phyloP scores from a whole-genome alignment of 2,888 invertebrate genomes.

The Sphecodes monilicornis region DNA sequence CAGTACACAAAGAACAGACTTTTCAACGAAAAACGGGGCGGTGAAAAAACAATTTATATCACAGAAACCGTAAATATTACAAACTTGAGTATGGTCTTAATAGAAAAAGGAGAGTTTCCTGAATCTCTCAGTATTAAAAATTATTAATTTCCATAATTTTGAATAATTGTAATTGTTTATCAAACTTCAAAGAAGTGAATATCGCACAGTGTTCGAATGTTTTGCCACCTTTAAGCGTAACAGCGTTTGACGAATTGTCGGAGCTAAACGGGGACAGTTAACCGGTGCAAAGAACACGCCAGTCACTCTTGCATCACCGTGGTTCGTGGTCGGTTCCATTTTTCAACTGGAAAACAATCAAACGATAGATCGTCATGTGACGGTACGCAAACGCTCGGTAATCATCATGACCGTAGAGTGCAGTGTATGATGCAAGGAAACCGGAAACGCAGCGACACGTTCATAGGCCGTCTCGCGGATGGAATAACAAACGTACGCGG shows the following conservation, averaged over 20 bases:
- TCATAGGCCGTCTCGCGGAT: constrained; percentile 19
- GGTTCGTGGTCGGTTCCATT: background rate
- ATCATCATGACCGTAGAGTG: background rate
- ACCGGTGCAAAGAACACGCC: background rate
- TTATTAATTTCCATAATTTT: background rate
- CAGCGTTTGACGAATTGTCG: background rate
- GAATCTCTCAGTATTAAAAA: no score
- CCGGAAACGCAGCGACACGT: constrained; percentile 22
- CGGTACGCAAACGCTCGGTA: background rate
- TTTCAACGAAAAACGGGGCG: no score
- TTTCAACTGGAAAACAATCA: constrained; percentile 6
- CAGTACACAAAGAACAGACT: no score
- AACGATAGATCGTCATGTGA: background rate
- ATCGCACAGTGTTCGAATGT: background rate
- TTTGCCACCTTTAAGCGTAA: background rate
- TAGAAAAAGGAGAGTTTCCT: no score
- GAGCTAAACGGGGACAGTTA: background rate
- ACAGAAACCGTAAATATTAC: no score
- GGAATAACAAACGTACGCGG: constrained; percentile 24
- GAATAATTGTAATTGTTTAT: background rate
- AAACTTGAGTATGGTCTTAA: no score
- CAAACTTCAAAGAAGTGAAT: background rate
- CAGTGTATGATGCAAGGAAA: constrained; percentile 6
- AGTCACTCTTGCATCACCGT: background rate
- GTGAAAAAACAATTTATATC: no score